Base-by-base conservation (phyloP, 2,797 vertebrate species). In the Schizopygopsis pylzovi region DNA sequence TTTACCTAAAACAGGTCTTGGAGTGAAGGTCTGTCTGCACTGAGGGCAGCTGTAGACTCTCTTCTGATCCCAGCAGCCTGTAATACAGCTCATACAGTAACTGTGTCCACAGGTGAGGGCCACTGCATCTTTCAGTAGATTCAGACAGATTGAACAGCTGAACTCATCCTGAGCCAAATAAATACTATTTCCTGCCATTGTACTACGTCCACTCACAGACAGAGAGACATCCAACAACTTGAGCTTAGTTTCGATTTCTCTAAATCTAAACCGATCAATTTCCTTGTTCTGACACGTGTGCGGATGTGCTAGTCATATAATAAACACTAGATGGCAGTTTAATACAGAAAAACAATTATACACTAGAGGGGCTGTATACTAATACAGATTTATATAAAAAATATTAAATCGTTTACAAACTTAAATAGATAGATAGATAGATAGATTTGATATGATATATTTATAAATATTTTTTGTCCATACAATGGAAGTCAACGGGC, bases 51-150 rank as follows among this genome's bases (percentile, higher is more conserved):
- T 45, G 54, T 22, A 56, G 70, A 25, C 41, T 72, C 22, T 0
- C 41, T 25, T 25, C 70, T 45, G 70, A 81, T 81, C 47, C 79
- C 79, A 70, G 65, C 8, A 82, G 37, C 0, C 52, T 28, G 80
- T 71, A 59, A 82, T 73, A 72, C 81, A 82, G 81, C 4, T 63
- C 70, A 70, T 54, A 25, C 65, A 68, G 65, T 70, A 81, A 81
- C 79, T 81, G 79, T 70, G 79, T 70, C 79, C 79, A 54, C 79
- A 81, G 79, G 1, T 1, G 16, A 70, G 11, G 22, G 33, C 0
- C 65, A 81, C 80, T 65, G 81, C 56, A 49, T 83, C 0, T 25
- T 75, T 83, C 41, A 49, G 41, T 33, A 83, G 25, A 75, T 75
- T 12, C 12, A 75, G 2, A 75, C 81, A 83, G 2, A 83, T 75